phyloP scores from a whole-genome alignment of 1,140 invertebrate genomes.

The Polypedilum vanderplanki region DNA sequence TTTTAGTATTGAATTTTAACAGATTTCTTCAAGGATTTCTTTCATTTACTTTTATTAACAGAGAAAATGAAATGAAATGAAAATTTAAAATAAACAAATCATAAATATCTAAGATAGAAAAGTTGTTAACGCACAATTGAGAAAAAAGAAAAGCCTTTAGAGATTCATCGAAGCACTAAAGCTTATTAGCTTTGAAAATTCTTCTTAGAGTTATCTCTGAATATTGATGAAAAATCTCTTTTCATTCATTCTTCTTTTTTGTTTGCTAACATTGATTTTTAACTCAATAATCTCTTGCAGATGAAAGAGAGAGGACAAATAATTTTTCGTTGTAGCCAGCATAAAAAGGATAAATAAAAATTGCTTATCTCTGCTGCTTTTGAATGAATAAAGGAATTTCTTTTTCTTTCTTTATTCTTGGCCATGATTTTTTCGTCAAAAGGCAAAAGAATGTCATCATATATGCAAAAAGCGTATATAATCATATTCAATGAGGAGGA shows the following conservation, averaged over 20 bases:
- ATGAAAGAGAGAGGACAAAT: neutral
- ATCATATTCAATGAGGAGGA: neutral
- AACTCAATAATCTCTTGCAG: too few species aligned
- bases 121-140: too few species aligned
- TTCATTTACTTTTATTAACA: too few species aligned
- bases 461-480: slow-evolving; percentile 7
- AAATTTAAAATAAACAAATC: too few species aligned
- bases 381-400: neutral
- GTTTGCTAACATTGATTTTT: too few species aligned
- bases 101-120: too few species aligned
- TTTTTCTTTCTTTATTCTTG: too few species aligned
- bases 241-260: neutral
- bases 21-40: too few species aligned
- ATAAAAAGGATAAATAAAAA: neutral
- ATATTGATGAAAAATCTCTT: neutral
- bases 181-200: neutral
- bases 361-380: neutral
- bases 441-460: neutral
- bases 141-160: neutral
- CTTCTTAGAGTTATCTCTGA: neutral
- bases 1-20: too few species aligned
- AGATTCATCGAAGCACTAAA: neutral
- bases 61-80: too few species aligned
- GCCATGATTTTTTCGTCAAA: neutral
- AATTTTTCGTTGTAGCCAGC: neutral